These are phyloP conservation scores for Danionella cerebrum DNA, from an alignment of 2,113 vertebrate genomes.

Conservation along the genomic window DNA sequence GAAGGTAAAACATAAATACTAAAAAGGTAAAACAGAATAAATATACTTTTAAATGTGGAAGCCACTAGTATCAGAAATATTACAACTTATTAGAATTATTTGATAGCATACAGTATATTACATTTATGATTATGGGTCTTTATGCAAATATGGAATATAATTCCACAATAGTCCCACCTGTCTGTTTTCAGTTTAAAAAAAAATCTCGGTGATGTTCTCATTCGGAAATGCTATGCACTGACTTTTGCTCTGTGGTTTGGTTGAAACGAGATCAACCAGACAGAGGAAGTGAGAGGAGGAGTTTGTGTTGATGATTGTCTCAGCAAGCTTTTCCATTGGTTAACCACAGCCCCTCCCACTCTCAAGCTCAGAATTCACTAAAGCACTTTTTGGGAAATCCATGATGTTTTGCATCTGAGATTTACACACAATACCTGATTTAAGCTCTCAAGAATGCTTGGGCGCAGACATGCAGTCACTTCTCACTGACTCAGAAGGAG, in stretches of 20 bases:
- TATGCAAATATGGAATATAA: too few relatives aligned
- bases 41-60: too few relatives aligned
- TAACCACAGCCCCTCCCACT: conserved; percentile 53
- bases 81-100: too few relatives aligned
- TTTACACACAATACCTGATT: conserved; percentile 35
- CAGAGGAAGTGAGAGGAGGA: conserved; percentile 36
- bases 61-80: too few relatives aligned
- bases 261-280: conserved; percentile 19
- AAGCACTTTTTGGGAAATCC: conserved; percentile 33
- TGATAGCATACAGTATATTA: too few relatives aligned
- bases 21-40: too few relatives aligned
- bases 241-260: conserved; percentile 40
- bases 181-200: background rate
- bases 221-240: conserved; percentile 29
- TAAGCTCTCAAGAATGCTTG: conserved; percentile 31
- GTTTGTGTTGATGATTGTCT: conserved; percentile 37
- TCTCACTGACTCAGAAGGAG: conserved; percentile 37
- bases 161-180: too few relatives aligned
- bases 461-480: background rate
- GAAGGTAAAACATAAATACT: too few relatives aligned
- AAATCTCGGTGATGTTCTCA: conserved; percentile 42
- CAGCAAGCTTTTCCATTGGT: conserved; percentile 60
- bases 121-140: too few relatives aligned
- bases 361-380: background rate
- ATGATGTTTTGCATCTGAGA: conserved; percentile 38